Evolutionary conservation across 2,113 vertebrate species (phyloP), one percentile per base, ranked within the genome.

Genomic region (Rhegmatorhina hoffmannsi): DNA sequence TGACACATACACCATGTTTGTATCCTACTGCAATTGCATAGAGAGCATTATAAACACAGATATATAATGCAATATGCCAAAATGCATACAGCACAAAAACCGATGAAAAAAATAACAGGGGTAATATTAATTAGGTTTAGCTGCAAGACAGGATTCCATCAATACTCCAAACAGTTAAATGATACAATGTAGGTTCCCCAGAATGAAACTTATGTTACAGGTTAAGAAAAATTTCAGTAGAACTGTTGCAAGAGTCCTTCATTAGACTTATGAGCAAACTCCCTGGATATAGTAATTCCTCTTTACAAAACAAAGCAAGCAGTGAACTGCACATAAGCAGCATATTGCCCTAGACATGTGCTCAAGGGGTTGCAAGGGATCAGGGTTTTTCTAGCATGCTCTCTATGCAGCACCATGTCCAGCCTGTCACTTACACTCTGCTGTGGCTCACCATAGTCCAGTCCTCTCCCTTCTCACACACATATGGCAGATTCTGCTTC

Each of bases 271-370:
- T 1, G 2, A 26, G 44, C 60, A 59, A 40, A 50, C 44, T 79
- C 4, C 1, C 6, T 9, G 28, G 8, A 17, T 12, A 5, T 0
- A n/a, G 5, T 4, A 49, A 17, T 18, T 50, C 8, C 40, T 50
- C 14, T 43, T 64, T 17, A 23, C 13, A 34, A 50, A 90, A 17
- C 8, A 18, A 69, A 16, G 19, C 21, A 31, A 34, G 15, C 7
- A 33, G 12, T 5, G 5, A 67, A 11, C 8, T 3, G 11, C 5
- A 46, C 13, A 56, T 46, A 50, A 50, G 46, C 50, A 15, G 11
- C 5, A 8, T 11, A 20, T 0, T 6, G 36, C 23, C 17, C 10
- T 1, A 18, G 18, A n/a, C 28, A 7, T 0, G 24, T 16, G 4
- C 11, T 46, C 26, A 28, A 23, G 4, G 1, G 31, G 17, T 14